Conservation (phyloP, 2,113 vertebrate species). For the Limanda limanda region DNA sequence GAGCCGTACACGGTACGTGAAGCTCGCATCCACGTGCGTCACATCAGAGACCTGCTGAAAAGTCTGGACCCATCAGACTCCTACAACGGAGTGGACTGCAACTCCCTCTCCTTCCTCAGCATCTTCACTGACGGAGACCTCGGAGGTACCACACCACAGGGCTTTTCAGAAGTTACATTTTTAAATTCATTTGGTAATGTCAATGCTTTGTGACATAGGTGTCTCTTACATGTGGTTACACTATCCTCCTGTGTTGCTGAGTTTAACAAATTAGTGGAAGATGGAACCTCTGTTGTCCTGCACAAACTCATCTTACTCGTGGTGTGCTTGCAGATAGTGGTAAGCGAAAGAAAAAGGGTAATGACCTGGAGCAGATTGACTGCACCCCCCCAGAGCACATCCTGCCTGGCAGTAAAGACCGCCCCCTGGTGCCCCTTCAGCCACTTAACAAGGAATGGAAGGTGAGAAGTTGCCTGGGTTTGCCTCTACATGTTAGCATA, state of each 20-base stretch:
- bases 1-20: conserved; percentile 98
- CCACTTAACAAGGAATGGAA: conserved; percentile 98
- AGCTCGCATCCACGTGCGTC: conserved; percentile 97
- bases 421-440: conserved; percentile 93
- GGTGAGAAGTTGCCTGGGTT: conserved; percentile 76
- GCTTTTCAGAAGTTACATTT: neutral
- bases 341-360: conserved; percentile 94
- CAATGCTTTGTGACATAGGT: too few species aligned
- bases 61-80: conserved; percentile 96
- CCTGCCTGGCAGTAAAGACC: conserved; percentile 95
- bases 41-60: conserved; percentile 97
- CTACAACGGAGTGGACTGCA: conserved; percentile 98
- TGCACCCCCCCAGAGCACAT: conserved; percentile 98
- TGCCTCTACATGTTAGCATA: neutral
- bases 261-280: neutral
- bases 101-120: conserved; percentile 95
- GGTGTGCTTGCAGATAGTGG: conserved; percentile 85
- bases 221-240: too few species aligned
- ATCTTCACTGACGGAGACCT: conserved; percentile 97
- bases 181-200: too few species aligned
- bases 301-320: neutral
- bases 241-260: too few species aligned
- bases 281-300: neutral
- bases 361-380: conserved; percentile 96
- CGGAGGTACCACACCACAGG: conserved; percentile 83